These are phyloP conservation scores for Nomada fabriciana DNA, from an alignment of 2,888 invertebrate genomes.

Conservation along the genomic window DNA sequence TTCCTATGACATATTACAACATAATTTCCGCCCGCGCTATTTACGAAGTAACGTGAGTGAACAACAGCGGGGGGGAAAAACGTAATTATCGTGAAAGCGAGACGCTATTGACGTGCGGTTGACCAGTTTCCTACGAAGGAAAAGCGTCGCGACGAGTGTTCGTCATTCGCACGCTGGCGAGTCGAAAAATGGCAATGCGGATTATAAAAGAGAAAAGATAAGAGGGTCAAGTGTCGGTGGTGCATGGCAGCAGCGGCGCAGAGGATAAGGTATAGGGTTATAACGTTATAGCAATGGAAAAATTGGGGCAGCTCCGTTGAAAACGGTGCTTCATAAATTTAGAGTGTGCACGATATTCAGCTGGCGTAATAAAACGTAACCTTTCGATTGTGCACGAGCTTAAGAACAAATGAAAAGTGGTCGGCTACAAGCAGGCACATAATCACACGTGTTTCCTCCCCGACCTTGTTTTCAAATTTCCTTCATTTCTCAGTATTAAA, in stretches of 20 bases:
- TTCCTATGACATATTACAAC: no score
- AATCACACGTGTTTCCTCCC: not conserved
- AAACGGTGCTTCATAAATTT: constrained; percentile 56
- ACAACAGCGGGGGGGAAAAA: constrained; percentile 8
- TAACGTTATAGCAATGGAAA: constrained; percentile 54
- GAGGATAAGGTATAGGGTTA: constrained; percentile 30
- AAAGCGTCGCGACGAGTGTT: constrained; percentile 11
- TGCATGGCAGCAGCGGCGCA: constrained; percentile 24
- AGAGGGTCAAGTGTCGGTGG: constrained; percentile 57
- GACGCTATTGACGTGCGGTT: constrained; percentile 39
- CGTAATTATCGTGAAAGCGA: constrained; percentile 42
- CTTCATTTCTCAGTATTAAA: constrained; percentile 1
- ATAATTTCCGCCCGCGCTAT: no score
- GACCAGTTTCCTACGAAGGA: constrained; percentile 20
- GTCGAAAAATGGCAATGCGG: constrained; percentile 49
- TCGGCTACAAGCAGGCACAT: not conserved
- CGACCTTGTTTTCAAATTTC: constrained; percentile 24
- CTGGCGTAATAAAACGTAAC: not conserved
- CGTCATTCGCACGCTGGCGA: constrained; percentile 18
- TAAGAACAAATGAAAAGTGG: constrained; percentile 2
- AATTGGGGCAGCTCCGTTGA: constrained; percentile 54
- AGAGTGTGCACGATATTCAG: constrained; percentile 41
- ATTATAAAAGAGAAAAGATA: constrained; percentile 48
- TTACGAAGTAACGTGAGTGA: not conserved
- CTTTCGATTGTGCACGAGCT: not conserved